Conservation (phyloP, 2,113 vertebrate species). For the Apus apus region DNA sequence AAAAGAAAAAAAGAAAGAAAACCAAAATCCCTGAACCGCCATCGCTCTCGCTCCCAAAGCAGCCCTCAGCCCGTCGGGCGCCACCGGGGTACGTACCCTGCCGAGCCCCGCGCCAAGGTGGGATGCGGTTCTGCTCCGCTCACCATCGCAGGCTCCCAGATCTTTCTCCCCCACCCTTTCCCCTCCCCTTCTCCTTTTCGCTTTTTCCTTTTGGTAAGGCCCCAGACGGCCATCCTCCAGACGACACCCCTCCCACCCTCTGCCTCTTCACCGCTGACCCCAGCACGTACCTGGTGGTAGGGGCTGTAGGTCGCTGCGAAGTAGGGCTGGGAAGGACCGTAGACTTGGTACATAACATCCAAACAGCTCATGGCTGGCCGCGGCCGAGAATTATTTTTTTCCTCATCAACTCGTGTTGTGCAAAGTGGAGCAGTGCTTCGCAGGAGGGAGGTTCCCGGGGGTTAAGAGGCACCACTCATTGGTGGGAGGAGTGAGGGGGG, state of each 20-base stretch:
- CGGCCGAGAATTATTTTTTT: slow-evolving; percentile 25
- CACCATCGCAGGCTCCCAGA: slow-evolving; percentile 36
- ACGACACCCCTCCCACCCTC: slow-evolving; percentile 36
- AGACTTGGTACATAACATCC: slow-evolving; percentile 99
- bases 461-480: slow-evolving; percentile 22
- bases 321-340: slow-evolving; percentile 91
- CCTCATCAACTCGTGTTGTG: slow-evolving; percentile 65
- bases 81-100: slow-evolving; percentile 14
- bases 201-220: slow-evolving; percentile 44
- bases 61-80: not conserved
- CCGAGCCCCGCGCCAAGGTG: slow-evolving; percentile 32
- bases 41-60: not conserved
- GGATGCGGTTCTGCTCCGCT: slow-evolving; percentile 35
- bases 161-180: not conserved
- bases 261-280: not conserved
- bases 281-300: slow-evolving; percentile 88
- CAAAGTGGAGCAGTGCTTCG: slow-evolving; percentile 69
- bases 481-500: slow-evolving; percentile 38
- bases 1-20: not conserved
- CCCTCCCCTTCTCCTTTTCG: slow-evolving; percentile 31
- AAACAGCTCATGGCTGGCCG: slow-evolving; percentile 95
- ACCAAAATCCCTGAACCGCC: not conserved
- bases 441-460: slow-evolving; percentile 15
- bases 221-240: slow-evolving; percentile 37
- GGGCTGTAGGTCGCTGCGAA: slow-evolving; percentile 89